phyloP scores from a whole-genome alignment of 2,797 vertebrate species.

The Rachycentron canadum region DNA sequence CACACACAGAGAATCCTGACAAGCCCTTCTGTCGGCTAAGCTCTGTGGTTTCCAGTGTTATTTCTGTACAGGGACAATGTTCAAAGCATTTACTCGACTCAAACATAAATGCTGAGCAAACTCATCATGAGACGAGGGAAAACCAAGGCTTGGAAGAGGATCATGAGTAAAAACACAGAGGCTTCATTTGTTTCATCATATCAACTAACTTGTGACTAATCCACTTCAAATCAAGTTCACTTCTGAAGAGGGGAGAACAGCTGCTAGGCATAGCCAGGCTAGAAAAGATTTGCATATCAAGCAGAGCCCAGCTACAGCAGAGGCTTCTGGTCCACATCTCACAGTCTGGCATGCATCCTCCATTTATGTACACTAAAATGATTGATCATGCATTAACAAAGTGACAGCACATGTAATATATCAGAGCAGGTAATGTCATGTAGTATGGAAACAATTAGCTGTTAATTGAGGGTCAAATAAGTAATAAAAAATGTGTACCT shows the following conservation, averaged over 20 bases:
- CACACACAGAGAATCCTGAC: constrained; percentile 52
- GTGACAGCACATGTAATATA: neutral
- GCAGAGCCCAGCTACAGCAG: constrained; percentile 23
- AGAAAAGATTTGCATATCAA: constrained; percentile 55
- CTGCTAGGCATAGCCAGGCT: constrained; percentile 43
- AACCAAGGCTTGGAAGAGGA: constrained; percentile 7
- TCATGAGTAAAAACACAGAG: constrained; percentile 37
- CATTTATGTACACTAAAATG: constrained; percentile 23
- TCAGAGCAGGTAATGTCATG: no score
- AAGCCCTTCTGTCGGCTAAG: constrained; percentile 58
- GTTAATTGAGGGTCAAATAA: no score
- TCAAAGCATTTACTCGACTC: constrained; percentile 34
- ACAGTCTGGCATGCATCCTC: constrained; percentile 3
- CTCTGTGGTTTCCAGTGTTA: constrained; percentile 35
- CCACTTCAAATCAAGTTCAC: constrained; percentile 52
- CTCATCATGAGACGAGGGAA: neutral
- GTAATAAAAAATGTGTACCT: no score
- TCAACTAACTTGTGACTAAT: constrained; percentile 50
- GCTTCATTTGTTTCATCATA: constrained; percentile 31
- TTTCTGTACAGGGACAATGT: constrained; percentile 12
- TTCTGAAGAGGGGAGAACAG: constrained; percentile 43
- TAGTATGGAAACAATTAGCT: neutral
- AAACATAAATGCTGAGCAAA: neutral
- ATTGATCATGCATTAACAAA: constrained; percentile 19
- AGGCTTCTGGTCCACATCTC: constrained; percentile 24